Percentiles rank a stretch among this genome's conserved stretches.
These are phyloP conservation scores for Catostomus latipinnis DNA, from an alignment of 2,797 vertebrate species.

Conservation along the genomic window DNA sequence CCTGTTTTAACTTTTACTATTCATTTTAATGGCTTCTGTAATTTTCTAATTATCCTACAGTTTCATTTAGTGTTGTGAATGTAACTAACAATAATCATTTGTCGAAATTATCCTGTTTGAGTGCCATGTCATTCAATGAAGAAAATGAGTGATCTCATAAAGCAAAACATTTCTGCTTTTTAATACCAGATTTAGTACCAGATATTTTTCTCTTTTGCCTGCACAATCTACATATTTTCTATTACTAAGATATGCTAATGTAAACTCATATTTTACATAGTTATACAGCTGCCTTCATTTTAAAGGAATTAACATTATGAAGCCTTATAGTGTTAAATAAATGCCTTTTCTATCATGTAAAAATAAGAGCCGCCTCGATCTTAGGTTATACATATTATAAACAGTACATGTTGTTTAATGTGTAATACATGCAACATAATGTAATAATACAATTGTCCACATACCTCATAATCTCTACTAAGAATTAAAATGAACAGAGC, in stretches of 20 bases:
- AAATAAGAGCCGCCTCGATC: conserved; percentile 11
- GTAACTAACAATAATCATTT: background rate
- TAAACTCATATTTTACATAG: conserved; percentile 19
- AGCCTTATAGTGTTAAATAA: conserved; percentile 42
- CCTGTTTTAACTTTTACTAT: conserved; percentile 7
- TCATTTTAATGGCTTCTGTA: conserved; percentile 36
- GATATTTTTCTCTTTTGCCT: conserved; percentile 35
- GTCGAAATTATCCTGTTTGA: conserved; percentile 3
- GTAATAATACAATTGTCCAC: conserved; percentile 1
- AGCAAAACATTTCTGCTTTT: conserved; percentile 35
- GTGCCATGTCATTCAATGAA: conserved; percentile 39
- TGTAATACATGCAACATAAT: background rate
- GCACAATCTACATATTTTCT: conserved; percentile 34
- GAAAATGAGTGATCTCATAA: no score
- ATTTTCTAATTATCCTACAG: conserved; percentile 27
- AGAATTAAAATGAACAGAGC: conserved; percentile 38
- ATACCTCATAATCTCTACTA: conserved; percentile 13
- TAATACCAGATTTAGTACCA: conserved; percentile 32
- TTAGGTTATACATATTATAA: conserved; percentile 18
- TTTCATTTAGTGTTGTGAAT: conserved; percentile 14
- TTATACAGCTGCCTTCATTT: conserved; percentile 46
- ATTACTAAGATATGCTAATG: conserved; percentile 25
- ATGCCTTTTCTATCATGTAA: conserved; percentile 44
- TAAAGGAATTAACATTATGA: conserved; percentile 29
- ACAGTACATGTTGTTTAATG: conserved; percentile 27